Evolutionary conservation across 2,797 vertebrate genomes (phyloP).

Genomic region (Sebastes nivosus): DNA sequence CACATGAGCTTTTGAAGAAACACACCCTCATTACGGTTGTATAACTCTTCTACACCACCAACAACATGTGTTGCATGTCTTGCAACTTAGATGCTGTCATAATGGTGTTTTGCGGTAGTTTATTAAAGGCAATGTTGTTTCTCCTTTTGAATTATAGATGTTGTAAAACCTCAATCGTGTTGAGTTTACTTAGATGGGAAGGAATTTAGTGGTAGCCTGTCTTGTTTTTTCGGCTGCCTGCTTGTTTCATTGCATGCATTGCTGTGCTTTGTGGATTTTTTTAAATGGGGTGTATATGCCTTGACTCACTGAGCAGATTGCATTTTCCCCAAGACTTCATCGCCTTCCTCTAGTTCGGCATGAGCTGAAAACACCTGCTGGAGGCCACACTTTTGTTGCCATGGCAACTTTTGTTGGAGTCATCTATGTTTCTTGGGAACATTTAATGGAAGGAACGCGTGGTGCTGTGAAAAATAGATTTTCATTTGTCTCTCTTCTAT

Average conservation of each 20-base stretch:
- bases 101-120: neutral
- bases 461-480: constrained; percentile 49
- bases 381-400: constrained; percentile 64
- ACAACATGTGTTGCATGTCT: neutral
- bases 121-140: neutral
- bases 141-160: neutral
- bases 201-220: neutral
- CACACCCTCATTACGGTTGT: neutral
- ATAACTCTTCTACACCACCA: neutral
- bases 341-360: neutral
- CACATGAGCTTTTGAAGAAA: neutral
- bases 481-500: constrained; percentile 32
- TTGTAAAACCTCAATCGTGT: neutral
- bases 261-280: neutral
- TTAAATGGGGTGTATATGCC: neutral
- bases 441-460: constrained; percentile 46
- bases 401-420: constrained; percentile 65
- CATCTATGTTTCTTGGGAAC: constrained; percentile 51
- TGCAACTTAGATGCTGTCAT: neutral
- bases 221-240: neutral
- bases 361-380: constrained; percentile 63
- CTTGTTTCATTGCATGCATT: neutral
- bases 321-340: neutral
- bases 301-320: constrained; percentile 1
- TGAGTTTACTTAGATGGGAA: neutral